These are phyloP conservation scores for Euura saliciscinereae DNA, from an alignment of 1,140 invertebrate genomes.

Conservation along the genomic window DNA sequence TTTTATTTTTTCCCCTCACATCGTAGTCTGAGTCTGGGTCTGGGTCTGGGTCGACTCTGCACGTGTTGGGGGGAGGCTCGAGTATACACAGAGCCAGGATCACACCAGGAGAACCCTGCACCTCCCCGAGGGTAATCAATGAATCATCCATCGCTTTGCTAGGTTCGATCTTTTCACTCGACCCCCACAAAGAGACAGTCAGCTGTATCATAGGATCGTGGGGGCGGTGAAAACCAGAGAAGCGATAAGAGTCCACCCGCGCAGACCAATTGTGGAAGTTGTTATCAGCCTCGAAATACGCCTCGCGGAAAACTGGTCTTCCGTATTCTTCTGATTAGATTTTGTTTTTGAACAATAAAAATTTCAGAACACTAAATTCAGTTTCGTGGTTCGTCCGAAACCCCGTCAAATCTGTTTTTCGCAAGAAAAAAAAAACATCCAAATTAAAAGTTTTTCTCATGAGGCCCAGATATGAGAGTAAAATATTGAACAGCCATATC, in stretches of 20 bases:
- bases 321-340: too few relatives aligned
- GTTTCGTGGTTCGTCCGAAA: too few relatives aligned
- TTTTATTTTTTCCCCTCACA: not conserved
- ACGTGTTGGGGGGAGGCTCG: not conserved
- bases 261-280: too few relatives aligned
- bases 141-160: conserved; percentile 6
- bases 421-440: too few relatives aligned
- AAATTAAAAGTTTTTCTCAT: too few relatives aligned
- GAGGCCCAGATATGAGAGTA: not conserved
- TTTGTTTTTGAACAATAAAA: too few relatives aligned
- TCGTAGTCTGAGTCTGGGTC: not conserved
- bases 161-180: conserved; percentile 12
- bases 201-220: not conserved
- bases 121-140: conserved; percentile 10
- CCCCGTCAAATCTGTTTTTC: too few relatives aligned
- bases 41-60: not conserved
- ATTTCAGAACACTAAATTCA: too few relatives aligned
- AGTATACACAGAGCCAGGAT: too few relatives aligned
- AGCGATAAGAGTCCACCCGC: not conserved
- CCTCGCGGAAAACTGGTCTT: too few relatives aligned
- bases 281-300: too few relatives aligned
- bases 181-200: not conserved
- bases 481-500: not conserved
- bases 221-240: conserved; percentile 8
- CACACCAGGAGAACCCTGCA: too few relatives aligned